phyloP scores from a whole-genome alignment of 2,113 vertebrate species.

The Onychorhynchus coronatus region DNA sequence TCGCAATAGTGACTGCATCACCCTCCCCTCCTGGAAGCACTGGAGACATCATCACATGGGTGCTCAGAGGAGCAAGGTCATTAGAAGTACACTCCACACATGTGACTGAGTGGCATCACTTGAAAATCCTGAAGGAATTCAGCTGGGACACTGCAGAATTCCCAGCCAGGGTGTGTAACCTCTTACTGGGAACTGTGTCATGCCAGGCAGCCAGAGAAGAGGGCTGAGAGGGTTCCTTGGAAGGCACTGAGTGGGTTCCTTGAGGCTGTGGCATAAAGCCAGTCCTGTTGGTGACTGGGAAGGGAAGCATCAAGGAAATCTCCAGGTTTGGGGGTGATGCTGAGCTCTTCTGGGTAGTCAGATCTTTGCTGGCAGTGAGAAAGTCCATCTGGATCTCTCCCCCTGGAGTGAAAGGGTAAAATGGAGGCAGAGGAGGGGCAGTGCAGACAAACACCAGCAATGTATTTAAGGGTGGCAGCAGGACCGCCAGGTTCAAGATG shows the following conservation, averaged over 20 bases:
- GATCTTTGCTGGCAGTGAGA: background rate
- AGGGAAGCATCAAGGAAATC: background rate
- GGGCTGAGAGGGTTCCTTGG: background rate
- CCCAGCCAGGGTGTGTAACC: background rate
- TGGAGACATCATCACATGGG: background rate
- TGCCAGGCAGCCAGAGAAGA: background rate
- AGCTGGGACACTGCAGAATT: background rate
- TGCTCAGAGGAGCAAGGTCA: background rate
- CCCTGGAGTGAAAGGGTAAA: background rate
- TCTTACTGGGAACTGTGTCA: background rate
- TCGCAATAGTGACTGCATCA: background rate
- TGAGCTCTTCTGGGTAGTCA: background rate
- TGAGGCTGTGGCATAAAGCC: background rate
- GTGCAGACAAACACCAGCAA: background rate
- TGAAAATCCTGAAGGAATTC: background rate
- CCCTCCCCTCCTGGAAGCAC: background rate
- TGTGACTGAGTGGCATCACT: background rate
- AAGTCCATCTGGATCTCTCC: background rate
- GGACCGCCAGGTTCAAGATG: background rate
- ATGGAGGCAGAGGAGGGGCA: rapidly evolving
- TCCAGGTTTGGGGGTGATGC: background rate
- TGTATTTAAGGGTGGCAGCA: background rate
- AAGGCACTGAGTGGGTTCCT: background rate
- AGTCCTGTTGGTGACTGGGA: background rate
- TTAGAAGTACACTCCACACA: background rate